These are phyloP conservation scores for Azemiops feae DNA, from an alignment of 2,113 vertebrate species.

Conservation along the genomic window DNA sequence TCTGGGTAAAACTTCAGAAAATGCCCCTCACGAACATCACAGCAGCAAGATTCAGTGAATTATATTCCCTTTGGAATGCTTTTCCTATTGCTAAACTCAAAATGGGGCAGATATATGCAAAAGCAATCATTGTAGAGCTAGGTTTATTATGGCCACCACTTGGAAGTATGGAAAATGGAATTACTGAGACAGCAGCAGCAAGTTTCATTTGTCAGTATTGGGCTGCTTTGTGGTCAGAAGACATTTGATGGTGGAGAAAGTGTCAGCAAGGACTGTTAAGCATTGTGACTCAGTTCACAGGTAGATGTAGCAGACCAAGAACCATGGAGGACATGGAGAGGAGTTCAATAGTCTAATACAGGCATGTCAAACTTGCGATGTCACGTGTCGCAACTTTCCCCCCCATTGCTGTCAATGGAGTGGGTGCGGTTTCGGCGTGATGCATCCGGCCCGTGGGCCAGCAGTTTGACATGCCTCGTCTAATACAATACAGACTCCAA, in stretches of 20 bases:
- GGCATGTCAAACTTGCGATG: too few relatives aligned
- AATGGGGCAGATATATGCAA: not conserved
- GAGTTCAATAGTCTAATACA: not conserved
- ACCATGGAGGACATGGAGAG: too few relatives aligned
- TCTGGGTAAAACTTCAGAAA: not conserved
- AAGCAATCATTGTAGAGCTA: not conserved
- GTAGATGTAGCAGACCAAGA: too few relatives aligned
- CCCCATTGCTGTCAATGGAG: too few relatives aligned
- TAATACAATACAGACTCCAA: not conserved
- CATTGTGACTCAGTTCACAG: not conserved
- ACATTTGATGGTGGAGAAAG: not conserved
- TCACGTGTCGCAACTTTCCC: too few relatives aligned
- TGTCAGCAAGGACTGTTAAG: not conserved
- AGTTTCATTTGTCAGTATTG: not conserved
- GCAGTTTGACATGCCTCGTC: too few relatives aligned
- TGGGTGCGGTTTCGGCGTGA: too few relatives aligned
- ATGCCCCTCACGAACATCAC: not conserved
- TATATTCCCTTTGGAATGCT: not conserved
- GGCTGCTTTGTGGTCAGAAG: not conserved
- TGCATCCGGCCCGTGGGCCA: too few relatives aligned
- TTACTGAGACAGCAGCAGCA: not conserved
- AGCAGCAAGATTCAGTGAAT: not conserved
- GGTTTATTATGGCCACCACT: not conserved
- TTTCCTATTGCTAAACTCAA: not conserved
- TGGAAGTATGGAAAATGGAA: not conserved